Evolutionary conservation across 2,113 vertebrate species (phyloP).

Genomic region (Tupaia chinensis): DNA sequence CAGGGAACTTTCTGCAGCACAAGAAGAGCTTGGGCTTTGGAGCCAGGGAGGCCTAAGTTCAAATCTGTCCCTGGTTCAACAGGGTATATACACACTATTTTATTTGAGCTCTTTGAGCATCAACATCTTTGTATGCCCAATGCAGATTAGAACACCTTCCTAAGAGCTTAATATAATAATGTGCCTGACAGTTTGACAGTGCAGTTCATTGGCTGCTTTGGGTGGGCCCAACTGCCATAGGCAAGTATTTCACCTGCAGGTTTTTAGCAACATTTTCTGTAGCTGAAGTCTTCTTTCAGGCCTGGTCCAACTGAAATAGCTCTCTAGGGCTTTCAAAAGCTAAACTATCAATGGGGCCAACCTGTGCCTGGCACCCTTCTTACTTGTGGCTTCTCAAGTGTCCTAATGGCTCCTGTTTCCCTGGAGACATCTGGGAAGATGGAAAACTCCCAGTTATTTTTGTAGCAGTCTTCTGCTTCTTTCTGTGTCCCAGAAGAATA

Average conservation of each 20-base stretch:
- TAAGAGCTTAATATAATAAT: neutral
- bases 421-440: neutral
- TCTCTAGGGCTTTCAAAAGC: neutral
- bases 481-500: neutral
- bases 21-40: neutral
- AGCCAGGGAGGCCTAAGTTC: neutral
- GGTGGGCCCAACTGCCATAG: neutral
- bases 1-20: neutral
- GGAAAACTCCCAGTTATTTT: neutral
- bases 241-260: neutral
- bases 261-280: neutral
- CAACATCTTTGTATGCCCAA: neutral
- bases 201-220: neutral
- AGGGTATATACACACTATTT: neutral
- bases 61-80: neutral
- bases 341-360: neutral
- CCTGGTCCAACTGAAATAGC: neutral
- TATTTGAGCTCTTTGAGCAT: neutral
- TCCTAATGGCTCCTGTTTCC: neutral
- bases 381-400: neutral
- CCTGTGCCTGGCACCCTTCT: fast-evolving
- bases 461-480: neutral
- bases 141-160: neutral
- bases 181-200: neutral
- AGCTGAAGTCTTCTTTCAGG: neutral